Conservation (phyloP, 2,113 vertebrate genomes). For the Albula glossodonta region DNA sequence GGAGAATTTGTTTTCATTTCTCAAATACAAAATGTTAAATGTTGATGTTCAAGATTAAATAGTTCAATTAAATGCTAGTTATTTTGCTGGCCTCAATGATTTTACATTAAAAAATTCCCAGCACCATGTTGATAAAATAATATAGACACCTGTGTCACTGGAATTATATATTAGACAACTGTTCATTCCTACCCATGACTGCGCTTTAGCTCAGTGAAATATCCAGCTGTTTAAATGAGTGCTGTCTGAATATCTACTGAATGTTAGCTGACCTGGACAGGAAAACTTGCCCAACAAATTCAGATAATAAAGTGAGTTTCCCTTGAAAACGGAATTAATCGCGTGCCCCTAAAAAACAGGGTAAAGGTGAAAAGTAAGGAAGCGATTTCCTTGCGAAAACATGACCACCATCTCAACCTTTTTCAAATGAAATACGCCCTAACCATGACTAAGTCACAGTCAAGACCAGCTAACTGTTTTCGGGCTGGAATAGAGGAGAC, state of each 20-base stretch:
- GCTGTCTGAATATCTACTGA: background rate
- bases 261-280: background rate
- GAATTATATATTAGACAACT: no score
- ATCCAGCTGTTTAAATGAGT: background rate
- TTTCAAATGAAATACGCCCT: constrained; percentile 34
- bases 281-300: background rate
- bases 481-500: constrained; percentile 50
- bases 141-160: no score
- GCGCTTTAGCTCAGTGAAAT: background rate
- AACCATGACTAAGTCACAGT: constrained; percentile 19
- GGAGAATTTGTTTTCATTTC: no score
- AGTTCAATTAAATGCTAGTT: no score
- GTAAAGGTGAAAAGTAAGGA: background rate
- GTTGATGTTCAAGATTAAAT: no score
- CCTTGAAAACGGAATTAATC: background rate
- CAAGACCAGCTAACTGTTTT: constrained; percentile 41
- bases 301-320: background rate
- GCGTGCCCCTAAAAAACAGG: background rate
- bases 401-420: constrained; percentile 36
- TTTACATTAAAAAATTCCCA: no score
- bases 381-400: constrained; percentile 55
- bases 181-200: no score
- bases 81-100: no score
- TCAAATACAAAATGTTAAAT: no score
- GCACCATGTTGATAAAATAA: no score